Evolutionary conservation across 2,797 vertebrate genomes (phyloP), one percentile per base, ranked within the genome.

Genomic region (Poecilia velifera): DNA sequence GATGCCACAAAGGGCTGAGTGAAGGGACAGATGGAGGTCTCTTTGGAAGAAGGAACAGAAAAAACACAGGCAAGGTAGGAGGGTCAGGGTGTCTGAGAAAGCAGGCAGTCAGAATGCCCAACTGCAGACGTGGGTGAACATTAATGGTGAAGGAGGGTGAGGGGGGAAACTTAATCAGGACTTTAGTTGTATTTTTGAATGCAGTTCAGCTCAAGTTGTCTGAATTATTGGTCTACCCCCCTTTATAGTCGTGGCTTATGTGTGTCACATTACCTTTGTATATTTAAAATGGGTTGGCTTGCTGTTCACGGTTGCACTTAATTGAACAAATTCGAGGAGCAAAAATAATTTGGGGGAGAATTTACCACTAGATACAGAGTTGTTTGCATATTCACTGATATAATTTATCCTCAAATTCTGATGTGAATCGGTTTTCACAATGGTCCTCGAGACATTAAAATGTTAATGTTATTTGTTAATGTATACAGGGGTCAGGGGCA

Each of bases 21-120:
- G 92, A 92, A 93, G 95, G 94, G 95, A 96, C 96, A 96, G 96
- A 96, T 96, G 95, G 95, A 95, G 93, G 93, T 94, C 93, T 88
- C 81, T 95, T 95, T 95, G 88, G 93, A 91, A 88, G 88, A 79
- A 86, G 88, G 91, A 88, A 95, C 93, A 91, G 92, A 94, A 93
- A 93, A 91, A 92, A 94, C 92, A 92, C 82, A 88, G 88, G 92
- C 86, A 93, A 95, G 95, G 94, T 93, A 95, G 95, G 95, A 95
- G 94, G 89, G 93, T 89, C 74, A 7, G 66, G 84, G 90, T 74
- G 89, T 93, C 92, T 93, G 92, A 85, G 81, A 84, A 85, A 76
- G 83, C 73, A 25, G 73, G 88, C 88, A 82, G 84, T 66, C 84
- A 80, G 84, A 73, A 77, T 62, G 82, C 76, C 80, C 73, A 75